Evolutionary conservation across 2,888 invertebrate genomes (phyloP).

Genomic region (Apodemia duryi): DNA sequence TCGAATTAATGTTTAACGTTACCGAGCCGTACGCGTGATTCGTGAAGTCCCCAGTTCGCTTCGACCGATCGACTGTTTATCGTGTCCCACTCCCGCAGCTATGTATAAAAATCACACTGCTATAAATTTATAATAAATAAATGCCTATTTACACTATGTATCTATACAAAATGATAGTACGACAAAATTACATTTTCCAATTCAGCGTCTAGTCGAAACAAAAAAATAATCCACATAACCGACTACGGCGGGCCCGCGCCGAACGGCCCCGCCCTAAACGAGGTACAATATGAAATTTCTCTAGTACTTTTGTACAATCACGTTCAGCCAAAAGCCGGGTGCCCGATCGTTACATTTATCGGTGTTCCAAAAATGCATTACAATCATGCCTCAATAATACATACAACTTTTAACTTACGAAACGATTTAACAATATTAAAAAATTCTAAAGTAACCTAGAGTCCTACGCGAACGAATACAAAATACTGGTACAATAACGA

Average conservation of each 20-base stretch:
- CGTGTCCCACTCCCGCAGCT: constrained; percentile 71
- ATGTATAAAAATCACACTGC: constrained; percentile 76
- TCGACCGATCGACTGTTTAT: constrained; percentile 52
- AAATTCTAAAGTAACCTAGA: constrained; percentile 73
- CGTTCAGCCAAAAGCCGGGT: constrained; percentile 70
- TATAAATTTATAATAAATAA: constrained; percentile 79
- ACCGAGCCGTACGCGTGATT: constrained; percentile 62
- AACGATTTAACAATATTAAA: constrained; percentile 75
- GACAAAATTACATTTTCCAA: constrained; percentile 72
- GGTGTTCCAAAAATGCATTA: constrained; percentile 65
- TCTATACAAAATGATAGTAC: constrained; percentile 79
- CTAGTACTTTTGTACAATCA: constrained; percentile 71
- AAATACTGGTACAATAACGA: constrained; percentile 58
- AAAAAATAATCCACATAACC: constrained; percentile 58
- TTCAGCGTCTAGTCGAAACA: constrained; percentile 73
- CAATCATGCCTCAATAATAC: constrained; percentile 69
- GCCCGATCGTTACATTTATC: constrained; percentile 65
- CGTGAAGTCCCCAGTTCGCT: constrained; percentile 62
- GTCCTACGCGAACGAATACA: constrained; percentile 66
- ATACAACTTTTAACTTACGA: constrained; percentile 76
- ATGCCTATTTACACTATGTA: constrained; percentile 80
- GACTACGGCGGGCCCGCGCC: constrained; percentile 53
- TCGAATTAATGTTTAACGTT: constrained; percentile 58
- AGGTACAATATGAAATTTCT: constrained; percentile 62
- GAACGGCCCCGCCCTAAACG: constrained; percentile 45